Base-by-base conservation (phyloP, 2,888 invertebrate genomes). In the Drosophila niveifrons region DNA sequence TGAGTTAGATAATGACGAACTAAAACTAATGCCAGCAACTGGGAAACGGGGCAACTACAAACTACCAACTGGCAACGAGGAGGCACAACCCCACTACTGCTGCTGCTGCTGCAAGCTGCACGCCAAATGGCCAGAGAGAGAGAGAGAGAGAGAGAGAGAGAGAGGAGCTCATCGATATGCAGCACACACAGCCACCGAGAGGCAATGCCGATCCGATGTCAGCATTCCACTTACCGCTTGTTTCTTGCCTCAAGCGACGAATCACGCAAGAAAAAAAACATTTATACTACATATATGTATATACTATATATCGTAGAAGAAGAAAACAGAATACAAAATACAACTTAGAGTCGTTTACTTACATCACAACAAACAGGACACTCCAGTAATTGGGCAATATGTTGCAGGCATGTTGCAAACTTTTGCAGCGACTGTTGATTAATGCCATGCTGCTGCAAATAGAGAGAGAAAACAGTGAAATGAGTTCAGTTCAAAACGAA, bases 351-450 rank as follows among this genome's bases (percentile, higher is more conserved):
- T 43, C 44, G 11, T 48, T 15, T 59, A 82, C 89, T 90, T 82
- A 93, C 92, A 90, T 93, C 93, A 73, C 93, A 91, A 83, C 93
- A 93, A 71, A 93, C 92, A 70, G 93, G 93, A 90, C 93, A 93
- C 85, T 93, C 93, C 80, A 93, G 89, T 75, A 93, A 91, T 85
- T 93, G 93, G 74, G 93, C 91, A 76, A 93, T 92, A 75, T 92
- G 91, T 90, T 93, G 93, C 72, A 93, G 90, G 89, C 93, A 93
- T 68, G 91, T 90, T 56, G 93, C 92, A 85, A 93, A 92, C 85
- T 92, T 92, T 88, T 93, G 93, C 74, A 93, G 85, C 75, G 93
- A 92, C 75, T 91, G 91, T 78, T 92, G 92, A 90, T 92, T 91
- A 72, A 92, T 89, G 73, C 85, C 86, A 75, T 91, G 85, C 57